phyloP scores from a whole-genome alignment of 2,888 invertebrate species.

The Argynnis bischoffii region DNA sequence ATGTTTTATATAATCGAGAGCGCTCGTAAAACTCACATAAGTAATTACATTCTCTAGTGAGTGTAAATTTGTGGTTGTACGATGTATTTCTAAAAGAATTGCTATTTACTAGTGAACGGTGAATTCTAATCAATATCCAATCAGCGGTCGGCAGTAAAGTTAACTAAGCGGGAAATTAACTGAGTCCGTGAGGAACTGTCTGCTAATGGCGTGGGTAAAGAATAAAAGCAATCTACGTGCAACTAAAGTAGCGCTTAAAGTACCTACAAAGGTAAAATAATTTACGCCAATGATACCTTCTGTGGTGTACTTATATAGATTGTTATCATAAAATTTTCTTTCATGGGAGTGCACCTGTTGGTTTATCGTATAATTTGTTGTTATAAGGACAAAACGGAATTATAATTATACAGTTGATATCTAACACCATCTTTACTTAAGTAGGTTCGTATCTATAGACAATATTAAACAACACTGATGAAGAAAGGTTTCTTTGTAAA shows the following conservation, averaged over 20 bases:
- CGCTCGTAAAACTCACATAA: conserved; percentile 63
- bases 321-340: conserved; percentile 2
- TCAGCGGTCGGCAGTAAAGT: conserved; percentile 74
- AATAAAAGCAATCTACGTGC: conserved; percentile 13
- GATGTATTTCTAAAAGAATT: conserved; percentile 74
- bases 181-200: conserved; percentile 53
- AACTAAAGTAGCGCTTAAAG: neutral
- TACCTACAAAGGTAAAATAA: conserved; percentile 13
- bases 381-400: neutral
- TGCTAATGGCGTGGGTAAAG: conserved; percentile 26
- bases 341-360: conserved; percentile 4
- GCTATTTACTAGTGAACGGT: conserved; percentile 69
- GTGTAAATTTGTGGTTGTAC: conserved; percentile 75
- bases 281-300: neutral
- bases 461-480: no score
- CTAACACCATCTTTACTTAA: neutral
- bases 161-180: conserved; percentile 82
- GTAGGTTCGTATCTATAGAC: no score
- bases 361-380: neutral
- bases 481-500: no score
- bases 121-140: conserved; percentile 81
- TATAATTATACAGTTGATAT: neutral
- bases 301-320: conserved; percentile 4
- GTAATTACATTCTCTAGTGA: conserved; percentile 76
- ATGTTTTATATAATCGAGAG: conserved; percentile 75